phyloP scores from a whole-genome alignment of 2,797 vertebrate species.

The Caiman crocodilus region DNA sequence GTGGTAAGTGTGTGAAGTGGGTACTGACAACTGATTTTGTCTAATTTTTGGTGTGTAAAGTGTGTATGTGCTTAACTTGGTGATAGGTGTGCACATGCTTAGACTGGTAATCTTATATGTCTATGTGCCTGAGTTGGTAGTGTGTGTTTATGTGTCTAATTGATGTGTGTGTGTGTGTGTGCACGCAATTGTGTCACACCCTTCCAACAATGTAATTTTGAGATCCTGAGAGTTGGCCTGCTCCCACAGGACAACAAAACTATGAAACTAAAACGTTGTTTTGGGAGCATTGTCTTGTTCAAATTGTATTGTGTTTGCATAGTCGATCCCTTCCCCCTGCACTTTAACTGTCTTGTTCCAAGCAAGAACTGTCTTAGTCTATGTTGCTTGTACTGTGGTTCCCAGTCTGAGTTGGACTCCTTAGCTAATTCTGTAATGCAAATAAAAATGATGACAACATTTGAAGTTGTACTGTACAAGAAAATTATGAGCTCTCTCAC shows the following conservation, averaged over 20 bases:
- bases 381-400: neutral
- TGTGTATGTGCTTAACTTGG: too few species aligned
- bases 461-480: neutral
- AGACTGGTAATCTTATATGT: too few species aligned
- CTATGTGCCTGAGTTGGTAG: too few species aligned
- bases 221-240: too few species aligned
- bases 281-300: neutral
- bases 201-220: too few species aligned
- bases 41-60: too few species aligned
- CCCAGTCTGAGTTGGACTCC: neutral
- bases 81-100: too few species aligned
- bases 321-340: accelerated
- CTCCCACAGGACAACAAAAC: neutral
- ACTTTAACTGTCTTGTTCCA: neutral
- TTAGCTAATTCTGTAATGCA: neutral
- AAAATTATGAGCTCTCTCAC: neutral
- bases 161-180: too few species aligned
- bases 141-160: too few species aligned
- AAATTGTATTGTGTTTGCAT: neutral
- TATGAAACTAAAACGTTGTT: neutral
- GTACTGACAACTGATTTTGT: too few species aligned
- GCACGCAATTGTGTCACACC: too few species aligned
- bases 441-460: neutral
- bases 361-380: neutral
- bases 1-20: too few species aligned